phyloP scores from a whole-genome alignment of 2,888 invertebrate genomes.

The Tupiocoris notatus region DNA sequence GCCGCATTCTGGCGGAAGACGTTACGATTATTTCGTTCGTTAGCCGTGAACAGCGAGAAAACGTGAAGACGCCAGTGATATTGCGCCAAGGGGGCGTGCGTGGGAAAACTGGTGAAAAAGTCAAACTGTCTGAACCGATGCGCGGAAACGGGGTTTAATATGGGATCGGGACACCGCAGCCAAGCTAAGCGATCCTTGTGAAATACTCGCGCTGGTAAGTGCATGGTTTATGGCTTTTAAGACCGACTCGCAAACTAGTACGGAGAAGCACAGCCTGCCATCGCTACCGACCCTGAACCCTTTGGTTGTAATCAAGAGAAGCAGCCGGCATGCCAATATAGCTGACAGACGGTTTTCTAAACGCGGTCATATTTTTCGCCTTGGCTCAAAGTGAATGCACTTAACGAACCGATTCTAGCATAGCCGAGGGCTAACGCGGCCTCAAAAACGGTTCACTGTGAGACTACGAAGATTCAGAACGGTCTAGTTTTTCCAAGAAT shows the following conservation, averaged over 20 bases:
- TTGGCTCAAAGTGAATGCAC: constrained; percentile 10
- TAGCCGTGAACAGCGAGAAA: constrained; percentile 15
- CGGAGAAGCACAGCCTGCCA: background rate
- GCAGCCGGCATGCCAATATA: constrained; percentile 27
- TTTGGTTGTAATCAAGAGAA: constrained; percentile 24
- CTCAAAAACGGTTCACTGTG: too few relatives aligned
- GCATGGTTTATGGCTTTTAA: background rate
- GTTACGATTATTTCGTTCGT: constrained; percentile 25
- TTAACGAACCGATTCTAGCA: constrained; percentile 1
- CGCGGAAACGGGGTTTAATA: constrained; percentile 1
- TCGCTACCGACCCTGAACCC: background rate
- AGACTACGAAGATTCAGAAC: too few relatives aligned
- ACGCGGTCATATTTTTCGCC: constrained; percentile 22
- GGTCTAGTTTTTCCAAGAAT: too few relatives aligned
- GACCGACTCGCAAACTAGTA: background rate
- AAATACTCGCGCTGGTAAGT: constrained; percentile 7
- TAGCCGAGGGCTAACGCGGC: too few relatives aligned
- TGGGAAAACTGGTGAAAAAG: constrained; percentile 32
- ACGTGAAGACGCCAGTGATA: background rate
- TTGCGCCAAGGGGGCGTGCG: constrained; percentile 1
- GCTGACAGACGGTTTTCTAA: constrained; percentile 18
- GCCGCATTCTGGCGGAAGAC: background rate
- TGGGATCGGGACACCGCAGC: constrained; percentile 10
- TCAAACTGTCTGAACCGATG: background rate
- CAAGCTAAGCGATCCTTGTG: constrained; percentile 10